Evolutionary conservation across 2,113 vertebrate genomes (phyloP).

Genomic region (Sinocyclocheilus maitianheensis): DNA sequence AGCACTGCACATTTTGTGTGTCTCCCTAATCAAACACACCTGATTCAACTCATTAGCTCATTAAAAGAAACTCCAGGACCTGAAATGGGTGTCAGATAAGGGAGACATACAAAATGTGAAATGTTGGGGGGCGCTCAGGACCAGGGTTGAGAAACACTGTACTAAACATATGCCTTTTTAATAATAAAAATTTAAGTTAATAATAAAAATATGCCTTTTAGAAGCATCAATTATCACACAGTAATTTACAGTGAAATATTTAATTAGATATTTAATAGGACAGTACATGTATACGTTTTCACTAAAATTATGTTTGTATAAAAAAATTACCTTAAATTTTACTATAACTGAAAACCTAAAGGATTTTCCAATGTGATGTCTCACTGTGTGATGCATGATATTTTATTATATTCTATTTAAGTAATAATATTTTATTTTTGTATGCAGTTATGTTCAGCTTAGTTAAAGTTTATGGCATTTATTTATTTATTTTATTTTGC

Average conservation of each 20-base stretch:
- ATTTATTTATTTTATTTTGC: too few species aligned
- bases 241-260: background rate
- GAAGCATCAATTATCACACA: background rate
- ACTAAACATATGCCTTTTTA: background rate
- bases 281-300: background rate
- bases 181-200: background rate
- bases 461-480: too few species aligned
- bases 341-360: background rate
- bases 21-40: too few species aligned
- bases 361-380: background rate
- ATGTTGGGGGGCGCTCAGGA: too few species aligned
- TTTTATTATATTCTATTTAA: background rate
- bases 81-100: too few species aligned
- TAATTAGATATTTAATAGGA: background rate
- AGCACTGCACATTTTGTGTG: too few species aligned
- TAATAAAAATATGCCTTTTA: background rate
- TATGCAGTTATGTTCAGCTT: too few species aligned
- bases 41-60: too few species aligned
- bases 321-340: background rate
- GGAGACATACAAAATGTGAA: too few species aligned
- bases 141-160: too few species aligned
- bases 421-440: too few species aligned
- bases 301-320: background rate
- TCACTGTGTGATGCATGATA: background rate
- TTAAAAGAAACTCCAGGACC: too few species aligned